A percentile compares a stretch with the other conserved stretches of the same genome.
phyloP scores from a whole-genome alignment of 2,888 invertebrate genomes.

The Leistus spinibarbis region DNA sequence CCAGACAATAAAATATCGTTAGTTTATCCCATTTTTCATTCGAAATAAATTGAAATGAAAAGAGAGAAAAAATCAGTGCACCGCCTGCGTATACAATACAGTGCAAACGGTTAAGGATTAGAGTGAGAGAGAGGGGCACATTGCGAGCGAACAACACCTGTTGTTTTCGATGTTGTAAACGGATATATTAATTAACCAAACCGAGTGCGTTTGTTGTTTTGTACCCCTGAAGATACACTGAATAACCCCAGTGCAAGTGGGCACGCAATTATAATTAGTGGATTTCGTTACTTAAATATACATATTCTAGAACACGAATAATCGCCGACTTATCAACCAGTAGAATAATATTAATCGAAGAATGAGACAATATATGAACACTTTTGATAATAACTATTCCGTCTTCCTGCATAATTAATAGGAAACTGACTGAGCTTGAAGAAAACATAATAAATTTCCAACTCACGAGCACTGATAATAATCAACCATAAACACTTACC shows the following conservation, averaged over 20 bases:
- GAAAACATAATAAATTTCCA: not conserved
- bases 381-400: not conserved
- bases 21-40: not conserved
- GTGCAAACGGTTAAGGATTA: not conserved
- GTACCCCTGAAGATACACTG: not conserved
- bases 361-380: not conserved
- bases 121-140: not conserved
- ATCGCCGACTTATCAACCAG: no score
- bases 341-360: no score
- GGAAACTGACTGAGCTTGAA: not conserved
- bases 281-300: not conserved
- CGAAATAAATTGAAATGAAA: not conserved
- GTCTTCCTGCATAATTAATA: not conserved
- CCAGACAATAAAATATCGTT: constrained; percentile 20
- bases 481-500: constrained; percentile 50
- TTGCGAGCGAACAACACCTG: constrained; percentile 18
- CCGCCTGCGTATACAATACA: not conserved
- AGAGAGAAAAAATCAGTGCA: not conserved
- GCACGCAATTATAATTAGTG: not conserved
- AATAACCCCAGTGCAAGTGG: constrained; percentile 4
- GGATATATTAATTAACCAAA: constrained; percentile 33
- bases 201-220: not conserved
- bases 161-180: constrained; percentile 28
- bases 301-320: no score
- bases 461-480: not conserved